Evolutionary conservation across 2,113 vertebrate genomes (phyloP).

Genomic region (Bagarius yarrelli): DNA sequence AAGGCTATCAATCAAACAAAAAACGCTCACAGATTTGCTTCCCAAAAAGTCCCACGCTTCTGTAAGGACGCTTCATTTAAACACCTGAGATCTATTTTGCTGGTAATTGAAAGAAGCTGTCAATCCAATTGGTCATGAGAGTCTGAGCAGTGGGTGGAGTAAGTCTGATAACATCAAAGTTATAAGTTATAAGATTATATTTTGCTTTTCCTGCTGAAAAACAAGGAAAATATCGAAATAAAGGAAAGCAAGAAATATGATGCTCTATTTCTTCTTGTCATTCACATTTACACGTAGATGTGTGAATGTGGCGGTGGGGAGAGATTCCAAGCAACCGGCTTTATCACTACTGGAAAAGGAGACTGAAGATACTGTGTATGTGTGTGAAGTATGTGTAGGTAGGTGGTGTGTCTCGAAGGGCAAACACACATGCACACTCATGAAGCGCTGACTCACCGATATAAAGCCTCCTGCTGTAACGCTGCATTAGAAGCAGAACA

Average conservation of each 20-base stretch:
- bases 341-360: slow-evolving; percentile 10
- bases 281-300: neutral
- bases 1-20: neutral
- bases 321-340: neutral
- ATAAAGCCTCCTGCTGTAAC: slow-evolving; percentile 94
- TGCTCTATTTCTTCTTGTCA: neutral
- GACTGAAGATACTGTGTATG: neutral
- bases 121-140: slow-evolving; percentile 26
- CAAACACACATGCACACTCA: slow-evolving; percentile 31
- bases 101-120: slow-evolving; percentile 1
- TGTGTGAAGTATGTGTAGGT: slow-evolving; percentile 37
- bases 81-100: neutral
- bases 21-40: neutral
- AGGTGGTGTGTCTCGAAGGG: slow-evolving; percentile 30
- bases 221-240: neutral
- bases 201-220: slow-evolving; percentile 4
- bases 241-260: neutral
- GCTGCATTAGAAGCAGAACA: slow-evolving; percentile 94
- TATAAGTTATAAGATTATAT: slow-evolving; percentile 14
- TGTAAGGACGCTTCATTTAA: slow-evolving; percentile 1
- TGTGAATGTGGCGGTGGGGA: neutral
- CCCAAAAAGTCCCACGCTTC: neutral
- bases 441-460: slow-evolving; percentile 81
- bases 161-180: slow-evolving; percentile 22
- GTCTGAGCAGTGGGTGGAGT: slow-evolving; percentile 33